Evolutionary conservation across 2,797 vertebrate genomes (phyloP).

Genomic region (Sarcoramphus papa): DNA sequence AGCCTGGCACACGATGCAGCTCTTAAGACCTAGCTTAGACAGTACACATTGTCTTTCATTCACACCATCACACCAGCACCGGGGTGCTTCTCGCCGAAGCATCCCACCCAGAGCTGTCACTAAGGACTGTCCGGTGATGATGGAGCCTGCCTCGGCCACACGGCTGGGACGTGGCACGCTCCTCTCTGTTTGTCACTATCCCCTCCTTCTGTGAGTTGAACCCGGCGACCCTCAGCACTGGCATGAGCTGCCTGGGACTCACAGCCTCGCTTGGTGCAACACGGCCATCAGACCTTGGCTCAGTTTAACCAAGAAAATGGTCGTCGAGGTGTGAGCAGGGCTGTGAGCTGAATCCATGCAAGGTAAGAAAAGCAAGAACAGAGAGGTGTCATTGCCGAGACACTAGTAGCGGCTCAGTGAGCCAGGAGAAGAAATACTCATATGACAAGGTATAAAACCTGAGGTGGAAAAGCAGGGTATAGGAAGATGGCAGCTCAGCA

Average conservation of each 20-base stretch:
- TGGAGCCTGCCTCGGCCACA: neutral
- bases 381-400: neutral
- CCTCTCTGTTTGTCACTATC: no score
- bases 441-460: neutral
- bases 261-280: neutral
- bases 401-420: neutral
- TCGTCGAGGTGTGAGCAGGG: neutral
- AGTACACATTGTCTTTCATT: accelerated
- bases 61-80: neutral
- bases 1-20: no score
- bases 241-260: neutral
- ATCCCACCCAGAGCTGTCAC: neutral
- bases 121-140: neutral
- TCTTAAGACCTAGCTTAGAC: neutral
- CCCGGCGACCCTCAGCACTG: accelerated
- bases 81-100: neutral
- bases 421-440: neutral
- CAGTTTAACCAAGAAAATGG: neutral
- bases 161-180: neutral
- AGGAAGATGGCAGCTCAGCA: neutral
- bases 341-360: neutral
- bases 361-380: neutral
- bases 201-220: neutral
- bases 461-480: neutral
- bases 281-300: neutral